Percentiles rank a stretch among this genome's conserved stretches.
Evolutionary conservation across 2,888 invertebrate species (phyloP).

Genomic region (Beris morrisii): DNA sequence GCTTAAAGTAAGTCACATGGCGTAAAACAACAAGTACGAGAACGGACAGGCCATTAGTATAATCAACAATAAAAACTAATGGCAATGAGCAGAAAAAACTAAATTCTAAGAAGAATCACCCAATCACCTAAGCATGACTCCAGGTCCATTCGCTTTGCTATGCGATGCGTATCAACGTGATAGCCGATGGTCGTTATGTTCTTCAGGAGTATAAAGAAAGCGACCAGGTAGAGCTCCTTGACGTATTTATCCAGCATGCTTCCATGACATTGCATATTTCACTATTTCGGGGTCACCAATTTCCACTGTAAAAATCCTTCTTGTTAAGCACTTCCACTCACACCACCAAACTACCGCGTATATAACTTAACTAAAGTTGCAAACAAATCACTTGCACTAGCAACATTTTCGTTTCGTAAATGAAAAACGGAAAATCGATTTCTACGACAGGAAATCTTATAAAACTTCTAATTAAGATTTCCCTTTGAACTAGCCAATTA

Average conservation of each 20-base stretch:
- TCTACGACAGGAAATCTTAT: too few relatives aligned
- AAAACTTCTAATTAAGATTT: too few relatives aligned
- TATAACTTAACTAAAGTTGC: too few relatives aligned
- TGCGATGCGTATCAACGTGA: conserved; percentile 45
- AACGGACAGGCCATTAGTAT: neutral
- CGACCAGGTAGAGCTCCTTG: conserved; percentile 23
- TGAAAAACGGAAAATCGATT: too few relatives aligned
- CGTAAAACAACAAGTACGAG: neutral
- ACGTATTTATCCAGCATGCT: neutral
- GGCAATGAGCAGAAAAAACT: neutral
- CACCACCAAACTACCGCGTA: too few relatives aligned
- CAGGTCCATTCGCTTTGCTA: conserved; percentile 54
- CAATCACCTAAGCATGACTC: conserved; percentile 53
- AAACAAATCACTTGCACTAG: too few relatives aligned
- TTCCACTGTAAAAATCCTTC: too few relatives aligned
- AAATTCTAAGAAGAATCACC: neutral
- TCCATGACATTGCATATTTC: neutral
- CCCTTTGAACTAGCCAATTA: too few relatives aligned
- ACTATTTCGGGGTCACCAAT: neutral
- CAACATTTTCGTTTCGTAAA: too few relatives aligned
- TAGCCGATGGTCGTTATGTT: conserved; percentile 34
- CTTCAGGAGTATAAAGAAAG: conserved; percentile 31
- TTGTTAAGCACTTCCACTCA: too few relatives aligned
- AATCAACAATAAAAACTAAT: neutral
- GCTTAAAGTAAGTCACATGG: neutral